Base-by-base conservation (phyloP, 2,797 vertebrate species). In the Florisuga fusca region DNA sequence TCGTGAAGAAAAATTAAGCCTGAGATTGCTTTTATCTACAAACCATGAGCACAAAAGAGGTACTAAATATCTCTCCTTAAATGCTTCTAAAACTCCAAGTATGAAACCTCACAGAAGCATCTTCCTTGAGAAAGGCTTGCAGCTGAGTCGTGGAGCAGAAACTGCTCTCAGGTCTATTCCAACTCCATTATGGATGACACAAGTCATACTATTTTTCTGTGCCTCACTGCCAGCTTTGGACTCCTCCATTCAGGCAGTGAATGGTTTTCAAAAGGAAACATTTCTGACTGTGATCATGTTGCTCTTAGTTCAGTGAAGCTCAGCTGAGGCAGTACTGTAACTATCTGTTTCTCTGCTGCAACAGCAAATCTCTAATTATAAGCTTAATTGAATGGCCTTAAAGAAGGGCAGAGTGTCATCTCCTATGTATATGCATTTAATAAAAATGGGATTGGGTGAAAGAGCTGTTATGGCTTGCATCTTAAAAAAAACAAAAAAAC, bases 321-420 rank as follows among this genome's bases (percentile, higher is more conserved):
- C 66, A 54, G 67, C 57, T 87, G 41, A 91, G 89, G 53, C 53
- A 67, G 53, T 51, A 51, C 38, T 74, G 50, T 63, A 90, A 33
- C 87, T 94, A 84, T 76, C 29, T 54, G 7, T 83, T 94, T 91
- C 91, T 84, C 93, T 94, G 80, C 71, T 93, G 77, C 64, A 94
- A 71, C 61, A 90, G 74, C 77, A 95, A 80, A 77, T 93, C 91
- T 90, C 94, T 90, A 94, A 95, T 96, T 96, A 91, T 54, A 91
- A 94, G 13, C 68, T 90, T 88, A 94, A 94, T 81, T 93, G 77
- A 94, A 95, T 77, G 77, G 85, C 71, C 77, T 93, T 85, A 74
- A 34, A 90, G 96, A 87, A 57, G 57, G 53, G 27, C 57, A 82
- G 17, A 93, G 26, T 59, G 83, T 82, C 59, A 71, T 90, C 45